Base-by-base conservation (phyloP, 2,797 vertebrate species). In the Kryptolebias ocellatus region DNA sequence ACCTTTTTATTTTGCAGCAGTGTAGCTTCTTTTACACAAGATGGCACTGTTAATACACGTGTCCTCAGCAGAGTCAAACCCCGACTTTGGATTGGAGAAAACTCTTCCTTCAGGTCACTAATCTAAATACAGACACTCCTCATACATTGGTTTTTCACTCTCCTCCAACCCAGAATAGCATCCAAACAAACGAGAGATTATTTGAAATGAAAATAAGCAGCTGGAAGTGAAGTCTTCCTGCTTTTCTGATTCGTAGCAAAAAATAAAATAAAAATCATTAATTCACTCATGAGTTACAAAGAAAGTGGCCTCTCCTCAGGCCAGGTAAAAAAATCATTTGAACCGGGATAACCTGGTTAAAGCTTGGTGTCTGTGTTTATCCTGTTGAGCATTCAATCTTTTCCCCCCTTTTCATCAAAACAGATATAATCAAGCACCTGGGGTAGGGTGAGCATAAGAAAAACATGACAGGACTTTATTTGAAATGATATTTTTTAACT, bases 21-120 rank as follows among this genome's bases (percentile, higher is more conserved):
- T 81, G 24, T 69, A 52, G 28, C 7, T 28, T 31, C 31, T 7
- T 47, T 1, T 20, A 57, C 94, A 88, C 87, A 71, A 89, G 94
- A 90, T 92, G 94, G 92, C 94, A 94, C 85, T 95, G 77, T 85
- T 81, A 67, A 64, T 83, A 87, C 93, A 87, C 5, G 76, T 59
- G 75, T 81, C 14, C 49, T 60, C 10, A 56, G 39, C 28, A 16
- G 53, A 42, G 67, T 44, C 50, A 0, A 18, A 4, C 47, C 58
- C 53, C 63, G 67, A 28, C 60, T 56, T 59, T 80, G 79, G 29
- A 29, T 60, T 20, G 56, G 34, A 55, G 56, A 67, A 51, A 75
- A 64, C 51, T 67, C 12, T 86, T 80, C 72, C 85, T 84, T 77
- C 79, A 86, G 85, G 88, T 91, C 86, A 86, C 84, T 87, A 70